phyloP scores from a whole-genome alignment of 2,113 vertebrate species.

The Thunnus thynnus region DNA sequence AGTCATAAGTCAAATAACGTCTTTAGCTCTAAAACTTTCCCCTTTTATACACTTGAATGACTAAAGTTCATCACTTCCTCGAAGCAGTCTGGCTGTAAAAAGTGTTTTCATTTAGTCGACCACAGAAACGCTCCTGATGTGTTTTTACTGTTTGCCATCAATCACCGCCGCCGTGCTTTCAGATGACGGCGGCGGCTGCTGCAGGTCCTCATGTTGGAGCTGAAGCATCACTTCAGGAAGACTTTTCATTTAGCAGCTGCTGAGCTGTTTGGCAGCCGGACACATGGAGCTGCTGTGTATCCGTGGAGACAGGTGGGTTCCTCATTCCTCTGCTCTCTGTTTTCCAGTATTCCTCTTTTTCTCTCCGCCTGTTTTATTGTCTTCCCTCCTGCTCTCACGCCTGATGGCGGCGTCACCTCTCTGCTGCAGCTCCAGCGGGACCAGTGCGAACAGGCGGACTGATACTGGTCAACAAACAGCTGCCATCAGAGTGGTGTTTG shows the following conservation, averaged over 20 bases:
- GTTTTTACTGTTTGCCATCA: neutral
- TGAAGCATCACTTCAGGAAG: neutral
- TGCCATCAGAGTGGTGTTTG: too few relatives aligned
- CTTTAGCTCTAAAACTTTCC: too few relatives aligned
- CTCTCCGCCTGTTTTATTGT: neutral
- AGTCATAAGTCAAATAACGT: too few relatives aligned
- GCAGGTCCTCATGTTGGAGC: neutral
- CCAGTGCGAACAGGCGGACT: too few relatives aligned
- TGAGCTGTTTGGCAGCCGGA: conserved; percentile 28
- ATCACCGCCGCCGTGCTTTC: neutral
- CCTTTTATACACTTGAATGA: neutral
- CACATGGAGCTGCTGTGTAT: conserved; percentile 21
- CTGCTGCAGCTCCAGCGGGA: neutral
- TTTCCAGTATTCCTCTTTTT: neutral
- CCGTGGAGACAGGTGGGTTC: conserved; percentile 26
- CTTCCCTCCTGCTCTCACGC: conserved; percentile 1
- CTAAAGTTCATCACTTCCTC: neutral
- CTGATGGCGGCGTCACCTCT: neutral
- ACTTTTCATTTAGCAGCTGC: conserved; percentile 1
- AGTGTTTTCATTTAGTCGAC: neutral
- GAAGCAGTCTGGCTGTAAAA: neutral
- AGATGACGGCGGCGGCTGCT: neutral
- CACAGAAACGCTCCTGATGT: neutral
- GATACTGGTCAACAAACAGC: too few relatives aligned
- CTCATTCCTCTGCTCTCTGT: conserved; percentile 4